A percentile compares a stretch with the other conserved stretches of the same genome.
phyloP scores from a whole-genome alignment of 2,113 vertebrate species.

The Mesoclemmys tuberculata region DNA sequence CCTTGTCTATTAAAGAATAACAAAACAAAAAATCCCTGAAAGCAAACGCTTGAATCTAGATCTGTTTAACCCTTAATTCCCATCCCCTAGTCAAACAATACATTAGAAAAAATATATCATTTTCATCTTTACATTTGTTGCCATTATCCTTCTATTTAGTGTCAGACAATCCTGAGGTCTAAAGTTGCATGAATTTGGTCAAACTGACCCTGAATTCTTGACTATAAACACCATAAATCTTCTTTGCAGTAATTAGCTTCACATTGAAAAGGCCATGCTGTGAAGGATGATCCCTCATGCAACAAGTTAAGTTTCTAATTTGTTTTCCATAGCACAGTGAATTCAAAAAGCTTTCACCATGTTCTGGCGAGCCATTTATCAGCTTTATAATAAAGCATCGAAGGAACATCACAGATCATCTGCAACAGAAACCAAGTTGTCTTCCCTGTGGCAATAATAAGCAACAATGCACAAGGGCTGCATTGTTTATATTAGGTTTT shows the following conservation, averaged over 20 bases:
- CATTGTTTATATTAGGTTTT: background rate
- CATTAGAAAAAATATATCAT: background rate
- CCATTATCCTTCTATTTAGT: constrained; percentile 17
- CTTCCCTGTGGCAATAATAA: background rate
- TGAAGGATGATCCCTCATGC: constrained; percentile 75
- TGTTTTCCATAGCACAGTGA: constrained; percentile 69
- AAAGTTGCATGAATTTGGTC: constrained; percentile 69
- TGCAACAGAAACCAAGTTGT: constrained; percentile 23
- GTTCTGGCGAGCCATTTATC: constrained; percentile 62
- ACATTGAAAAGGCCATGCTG: constrained; percentile 70
- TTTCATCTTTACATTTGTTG: constrained; percentile 43
- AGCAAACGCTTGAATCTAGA: background rate
- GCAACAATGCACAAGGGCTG: background rate
- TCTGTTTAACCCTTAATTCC: background rate
- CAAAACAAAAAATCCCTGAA: background rate
- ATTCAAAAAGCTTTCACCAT: constrained; percentile 74
- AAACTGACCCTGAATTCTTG: constrained; percentile 74
- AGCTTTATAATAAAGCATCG: constrained; percentile 54
- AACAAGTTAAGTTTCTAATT: constrained; percentile 75
- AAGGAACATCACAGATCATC: constrained; percentile 55
- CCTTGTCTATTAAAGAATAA: background rate
- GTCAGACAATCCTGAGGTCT: constrained; percentile 50
- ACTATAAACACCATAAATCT: constrained; percentile 75
- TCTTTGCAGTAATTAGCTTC: constrained; percentile 72
- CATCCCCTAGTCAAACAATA: constrained; percentile 12